Evolutionary conservation across 2,888 invertebrate species (phyloP).

Genomic region (Heliothis peltigera): DNA sequence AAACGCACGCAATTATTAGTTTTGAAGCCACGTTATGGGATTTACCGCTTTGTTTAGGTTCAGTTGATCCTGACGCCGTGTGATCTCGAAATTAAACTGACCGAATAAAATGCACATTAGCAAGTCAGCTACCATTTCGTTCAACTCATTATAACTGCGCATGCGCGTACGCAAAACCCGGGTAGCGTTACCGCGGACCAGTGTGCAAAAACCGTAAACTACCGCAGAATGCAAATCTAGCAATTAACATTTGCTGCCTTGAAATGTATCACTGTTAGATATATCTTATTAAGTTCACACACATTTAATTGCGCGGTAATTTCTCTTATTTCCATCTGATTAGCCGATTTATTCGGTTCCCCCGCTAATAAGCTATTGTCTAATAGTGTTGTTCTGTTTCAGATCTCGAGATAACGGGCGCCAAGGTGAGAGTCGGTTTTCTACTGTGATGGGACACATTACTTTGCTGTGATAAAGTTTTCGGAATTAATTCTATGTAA

Average conservation of each 20-base stretch:
- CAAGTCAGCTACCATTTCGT: conserved; percentile 43
- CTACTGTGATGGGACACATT: conserved; percentile 43
- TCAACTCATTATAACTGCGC: conserved; percentile 55
- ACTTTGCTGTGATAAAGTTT: conserved; percentile 30
- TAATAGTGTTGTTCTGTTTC: conserved; percentile 77
- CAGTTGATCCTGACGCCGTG: conserved; percentile 29
- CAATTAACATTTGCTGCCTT: conserved; percentile 47
- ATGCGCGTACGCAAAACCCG: conserved; percentile 39
- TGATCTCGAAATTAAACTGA: conserved; percentile 54
- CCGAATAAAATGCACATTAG: conserved; percentile 60
- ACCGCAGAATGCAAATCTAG: conserved; percentile 55
- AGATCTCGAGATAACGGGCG: conserved; percentile 74
- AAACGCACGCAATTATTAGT: conserved; percentile 34
- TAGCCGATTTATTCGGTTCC: conserved; percentile 69
- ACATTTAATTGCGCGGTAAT: conserved; percentile 57
- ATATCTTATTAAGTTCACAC: conserved; percentile 60
- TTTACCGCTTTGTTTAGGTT: conserved; percentile 46
- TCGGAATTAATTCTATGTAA: conserved; percentile 40
- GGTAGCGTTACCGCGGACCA: conserved; percentile 40
- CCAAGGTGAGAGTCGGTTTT: conserved; percentile 68
- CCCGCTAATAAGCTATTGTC: conserved; percentile 79
- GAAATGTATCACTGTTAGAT: conserved; percentile 50
- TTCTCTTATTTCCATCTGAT: conserved; percentile 65
- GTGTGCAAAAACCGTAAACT: conserved; percentile 56
- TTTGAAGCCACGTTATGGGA: conserved; percentile 9